A percentile compares a stretch with the other conserved stretches of the same genome.
Conservation (phyloP, 2,888 invertebrate genomes). For the Protophormia terraenovae region DNA sequence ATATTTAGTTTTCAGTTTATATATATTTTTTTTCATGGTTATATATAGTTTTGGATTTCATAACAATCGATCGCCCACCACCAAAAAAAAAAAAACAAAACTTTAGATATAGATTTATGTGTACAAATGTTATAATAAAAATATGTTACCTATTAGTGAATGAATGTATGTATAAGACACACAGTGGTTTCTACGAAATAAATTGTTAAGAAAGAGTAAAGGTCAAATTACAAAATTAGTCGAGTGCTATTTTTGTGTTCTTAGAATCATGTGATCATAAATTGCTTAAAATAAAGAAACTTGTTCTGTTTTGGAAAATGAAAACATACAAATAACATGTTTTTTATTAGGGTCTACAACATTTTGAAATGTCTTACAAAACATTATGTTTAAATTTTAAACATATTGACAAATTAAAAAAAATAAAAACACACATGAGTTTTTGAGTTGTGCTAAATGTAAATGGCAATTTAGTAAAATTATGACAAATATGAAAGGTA, state of each 20-base stretch:
- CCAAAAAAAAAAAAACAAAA: neutral
- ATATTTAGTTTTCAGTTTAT: neutral
- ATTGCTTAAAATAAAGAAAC: constrained; percentile 4
- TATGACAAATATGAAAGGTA: too few relatives aligned
- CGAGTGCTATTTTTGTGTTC: neutral
- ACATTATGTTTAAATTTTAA: neutral
- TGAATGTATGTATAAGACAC: neutral
- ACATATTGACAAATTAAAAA: neutral
- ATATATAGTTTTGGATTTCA: constrained; percentile 43
- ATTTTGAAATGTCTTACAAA: neutral
- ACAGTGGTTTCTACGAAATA: neutral
- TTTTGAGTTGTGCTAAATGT: neutral
- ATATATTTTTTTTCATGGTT: constrained; percentile 7
- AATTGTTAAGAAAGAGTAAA: constrained; percentile 2
- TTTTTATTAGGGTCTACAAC: neutral
- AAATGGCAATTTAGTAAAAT: neutral
- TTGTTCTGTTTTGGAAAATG: neutral
- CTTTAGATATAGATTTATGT: constrained; percentile 1
- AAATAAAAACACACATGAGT: neutral
- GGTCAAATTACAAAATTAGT: constrained; percentile 27
- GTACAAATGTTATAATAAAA: neutral
- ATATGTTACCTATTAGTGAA: constrained; percentile 4
- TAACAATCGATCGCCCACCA: constrained; percentile 50
- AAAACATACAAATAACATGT: neutral
- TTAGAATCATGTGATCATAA: neutral